Evolutionary conservation across 2,113 vertebrate species (phyloP).

Genomic region (Lates calcarifer): DNA sequence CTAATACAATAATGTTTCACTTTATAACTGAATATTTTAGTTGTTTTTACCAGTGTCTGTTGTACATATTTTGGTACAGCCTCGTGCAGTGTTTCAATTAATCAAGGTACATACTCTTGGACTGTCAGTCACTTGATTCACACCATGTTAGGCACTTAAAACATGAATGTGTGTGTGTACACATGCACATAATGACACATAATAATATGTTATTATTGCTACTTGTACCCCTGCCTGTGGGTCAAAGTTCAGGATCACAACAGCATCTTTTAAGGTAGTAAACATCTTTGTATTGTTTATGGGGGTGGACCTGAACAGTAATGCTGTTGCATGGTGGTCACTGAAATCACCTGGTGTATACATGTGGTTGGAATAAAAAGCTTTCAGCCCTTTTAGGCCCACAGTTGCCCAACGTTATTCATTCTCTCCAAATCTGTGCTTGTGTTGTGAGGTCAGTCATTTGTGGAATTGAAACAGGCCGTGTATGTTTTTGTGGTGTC

Average conservation of each 20-base stretch:
- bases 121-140: neutral
- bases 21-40: neutral
- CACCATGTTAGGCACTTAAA: too few relatives aligned
- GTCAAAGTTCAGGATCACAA: slow-evolving; percentile 15
- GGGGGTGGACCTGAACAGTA: neutral
- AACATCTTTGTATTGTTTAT: neutral
- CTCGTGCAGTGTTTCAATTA: neutral
- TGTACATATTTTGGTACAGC: neutral
- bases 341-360: slow-evolving; percentile 21
- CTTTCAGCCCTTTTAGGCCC: neutral
- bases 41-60: neutral
- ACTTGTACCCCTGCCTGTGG: slow-evolving; percentile 9
- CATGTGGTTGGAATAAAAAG: slow-evolving; percentile 31
- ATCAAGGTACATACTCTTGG: too few relatives aligned
- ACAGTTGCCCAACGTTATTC: slow-evolving; percentile 18
- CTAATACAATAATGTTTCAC: neutral
- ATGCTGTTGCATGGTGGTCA: slow-evolving; percentile 11
- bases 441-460: slow-evolving; percentile 52
- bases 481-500: slow-evolving; percentile 46
- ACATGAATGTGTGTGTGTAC: too few relatives aligned
- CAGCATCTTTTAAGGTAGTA: neutral
- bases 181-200: neutral
- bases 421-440: slow-evolving; percentile 32
- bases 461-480: slow-evolving; percentile 42
- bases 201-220: neutral